phyloP scores from a whole-genome alignment of 2,113 vertebrate genomes.

The Chionodraco myersi region DNA sequence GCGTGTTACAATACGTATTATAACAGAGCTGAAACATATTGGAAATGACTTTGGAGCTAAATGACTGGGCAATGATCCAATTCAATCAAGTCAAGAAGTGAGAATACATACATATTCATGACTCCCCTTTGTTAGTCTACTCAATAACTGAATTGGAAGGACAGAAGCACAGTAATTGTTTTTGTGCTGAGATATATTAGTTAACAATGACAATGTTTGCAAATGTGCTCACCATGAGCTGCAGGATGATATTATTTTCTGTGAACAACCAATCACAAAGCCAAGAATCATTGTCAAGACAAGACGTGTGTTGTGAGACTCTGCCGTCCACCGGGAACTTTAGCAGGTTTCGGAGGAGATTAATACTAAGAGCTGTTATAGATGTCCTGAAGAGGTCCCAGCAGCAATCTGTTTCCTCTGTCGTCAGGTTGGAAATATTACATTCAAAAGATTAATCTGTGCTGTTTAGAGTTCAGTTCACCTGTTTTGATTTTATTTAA shows the following conservation, averaged over 20 bases:
- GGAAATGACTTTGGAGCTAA: conserved; percentile 39
- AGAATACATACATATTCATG: conserved; percentile 60
- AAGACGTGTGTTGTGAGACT: conserved; percentile 43
- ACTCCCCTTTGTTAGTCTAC: conserved; percentile 44
- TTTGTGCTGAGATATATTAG: conserved; percentile 44
- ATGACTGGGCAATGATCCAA: conserved; percentile 54
- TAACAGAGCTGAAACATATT: conserved; percentile 8
- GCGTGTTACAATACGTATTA: not conserved
- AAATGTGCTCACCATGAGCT: conserved; percentile 40
- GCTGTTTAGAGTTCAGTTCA: conserved; percentile 51
- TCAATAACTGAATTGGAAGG: conserved; percentile 30
- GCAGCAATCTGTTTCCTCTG: conserved; percentile 72
- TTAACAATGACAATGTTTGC: conserved; percentile 48
- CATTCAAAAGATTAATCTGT: conserved; percentile 75
- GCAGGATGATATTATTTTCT: conserved; percentile 19
- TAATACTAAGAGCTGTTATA: conserved; percentile 68
- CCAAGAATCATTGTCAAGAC: conserved; percentile 40
- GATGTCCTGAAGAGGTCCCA: conserved; percentile 65
- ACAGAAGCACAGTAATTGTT: conserved; percentile 45
- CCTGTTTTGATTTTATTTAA: conserved; percentile 34
- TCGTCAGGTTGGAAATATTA: conserved; percentile 72
- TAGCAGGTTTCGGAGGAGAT: conserved; percentile 71
- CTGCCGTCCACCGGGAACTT: conserved; percentile 54
- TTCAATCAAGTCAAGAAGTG: conserved; percentile 63
- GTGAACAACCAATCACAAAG: conserved; percentile 36